Percentiles rank a stretch among this genome's conserved stretches.
Conservation (phyloP, 1,140 invertebrate genomes). For the Adelges cooleyi region DNA sequence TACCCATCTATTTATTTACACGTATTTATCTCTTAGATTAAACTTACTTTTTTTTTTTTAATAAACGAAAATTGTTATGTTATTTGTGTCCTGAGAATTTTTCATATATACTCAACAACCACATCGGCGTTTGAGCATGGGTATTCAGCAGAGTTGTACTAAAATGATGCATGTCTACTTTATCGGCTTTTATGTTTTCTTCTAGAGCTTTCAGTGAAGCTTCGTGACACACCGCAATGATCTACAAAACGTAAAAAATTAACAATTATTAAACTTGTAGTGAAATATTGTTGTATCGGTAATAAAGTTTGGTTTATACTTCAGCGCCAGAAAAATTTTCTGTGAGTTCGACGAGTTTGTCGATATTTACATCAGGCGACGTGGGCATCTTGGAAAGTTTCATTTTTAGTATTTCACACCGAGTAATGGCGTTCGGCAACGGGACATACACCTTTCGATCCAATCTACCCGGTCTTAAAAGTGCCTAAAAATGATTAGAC, state of each 20-base stretch:
- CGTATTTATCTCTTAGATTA: too few species aligned
- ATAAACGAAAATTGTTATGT: conserved; percentile 5
- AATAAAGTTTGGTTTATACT: conserved; percentile 41
- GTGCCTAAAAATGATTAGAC: conserved; percentile 45
- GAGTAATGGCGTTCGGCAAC: conserved; percentile 60
- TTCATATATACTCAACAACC: conserved; percentile 57
- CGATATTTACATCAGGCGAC: conserved; percentile 47
- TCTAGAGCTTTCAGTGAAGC: conserved; percentile 68
- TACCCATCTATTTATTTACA: too few species aligned
- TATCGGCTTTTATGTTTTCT: conserved; percentile 49
- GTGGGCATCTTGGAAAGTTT: conserved; percentile 53
- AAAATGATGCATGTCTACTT: conserved; percentile 53
- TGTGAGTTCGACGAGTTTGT: conserved; percentile 51
- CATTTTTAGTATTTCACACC: conserved; percentile 59
- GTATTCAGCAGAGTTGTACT: conserved; percentile 51
- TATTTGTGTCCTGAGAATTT: conserved; percentile 40
- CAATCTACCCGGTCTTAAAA: conserved; percentile 76
- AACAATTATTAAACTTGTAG: neutral
- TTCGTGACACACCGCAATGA: conserved; percentile 72
- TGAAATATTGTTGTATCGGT: neutral
- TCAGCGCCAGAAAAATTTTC: conserved; percentile 79
- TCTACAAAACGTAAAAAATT: conserved; percentile 38
- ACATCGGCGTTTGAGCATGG: conserved; percentile 54
- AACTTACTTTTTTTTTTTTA: neutral
- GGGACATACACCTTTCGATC: conserved; percentile 80